Base-by-base conservation (phyloP, 2,797 vertebrate species). In the Taeniopygia guttata region DNA sequence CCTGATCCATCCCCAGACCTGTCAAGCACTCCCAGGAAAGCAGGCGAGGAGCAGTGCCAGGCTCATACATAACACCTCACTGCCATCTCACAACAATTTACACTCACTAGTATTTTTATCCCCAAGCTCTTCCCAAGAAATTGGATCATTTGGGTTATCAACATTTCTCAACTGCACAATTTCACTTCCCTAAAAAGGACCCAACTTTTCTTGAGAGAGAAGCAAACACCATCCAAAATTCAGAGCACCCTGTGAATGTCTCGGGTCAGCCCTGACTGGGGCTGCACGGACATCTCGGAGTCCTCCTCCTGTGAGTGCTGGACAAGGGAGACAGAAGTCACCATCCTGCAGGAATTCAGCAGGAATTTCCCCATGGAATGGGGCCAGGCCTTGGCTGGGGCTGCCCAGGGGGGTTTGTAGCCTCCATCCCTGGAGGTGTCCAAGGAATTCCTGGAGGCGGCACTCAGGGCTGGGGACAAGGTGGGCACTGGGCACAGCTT, bases 191-290 rank as follows among this genome's bases (percentile, higher is more conserved):
- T 29, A 32, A 55, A 66, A 84, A 69, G 36, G 20, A 34, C 29
- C 34, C 45, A 36, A 13, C 20, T 42, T 51, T 42, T 62, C 49
- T 18, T 13, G n/a, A 40, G 34, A 76, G 43, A 42, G 38, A 25
- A 55, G 29, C 6, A 45, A 54, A 66, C 25, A 5, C 5, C 1
- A 7, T 36, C 16, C 70, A 72, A 76, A 84, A 49, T 4, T 21
- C 70, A 38, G 59, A 81, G 62, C 30, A 16, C 7, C 2, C 78
- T 38, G 2, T 3, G 2, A 12, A n/a, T 2, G 42, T 21, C 74
- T n/a, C 10, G 3, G 67, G 42, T 11, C 70, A 52, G 7, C 46
- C 18, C 9, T 13, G 10, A 7, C 0, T 0, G 32, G 32, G n/a
- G 6, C 78, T 78, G 46, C 48, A 52, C 52, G 22, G 13, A 25